Evolutionary conservation across 2,888 invertebrate species (phyloP).

Genomic region (Chironomus tentans): DNA sequence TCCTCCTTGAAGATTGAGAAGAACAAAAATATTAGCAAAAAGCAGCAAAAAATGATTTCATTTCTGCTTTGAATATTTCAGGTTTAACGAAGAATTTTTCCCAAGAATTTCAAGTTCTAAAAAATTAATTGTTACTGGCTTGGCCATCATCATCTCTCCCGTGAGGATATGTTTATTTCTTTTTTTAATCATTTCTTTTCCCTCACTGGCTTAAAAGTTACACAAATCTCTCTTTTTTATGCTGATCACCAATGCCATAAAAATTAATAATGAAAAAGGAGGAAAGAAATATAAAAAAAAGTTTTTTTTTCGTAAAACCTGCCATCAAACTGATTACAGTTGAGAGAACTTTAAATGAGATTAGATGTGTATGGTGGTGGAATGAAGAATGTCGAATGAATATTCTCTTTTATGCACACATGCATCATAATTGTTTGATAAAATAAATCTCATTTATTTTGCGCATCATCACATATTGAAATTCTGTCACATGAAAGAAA

Average conservation of each 20-base stretch:
- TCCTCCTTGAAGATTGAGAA: not conserved
- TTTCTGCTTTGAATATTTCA: conserved; percentile 13
- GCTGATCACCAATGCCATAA: not conserved
- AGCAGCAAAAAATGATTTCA: conserved; percentile 10
- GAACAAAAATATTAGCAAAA: not conserved
- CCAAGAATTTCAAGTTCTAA: conserved; percentile 14
- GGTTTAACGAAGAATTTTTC: conserved; percentile 16
- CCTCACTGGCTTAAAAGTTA: not conserved
- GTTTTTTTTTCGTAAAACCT: not conserved
- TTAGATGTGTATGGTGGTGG: not conserved
- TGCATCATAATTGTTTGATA: not conserved
- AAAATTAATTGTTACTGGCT: conserved; percentile 19
- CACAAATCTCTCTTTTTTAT: not conserved
- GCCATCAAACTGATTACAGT: not conserved
- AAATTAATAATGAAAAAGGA: not conserved
- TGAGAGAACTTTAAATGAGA: not conserved
- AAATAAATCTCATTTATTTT: not conserved
- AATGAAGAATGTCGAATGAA: too few relatives aligned
- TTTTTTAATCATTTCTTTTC: not conserved
- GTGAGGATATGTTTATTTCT: not conserved
- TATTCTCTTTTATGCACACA: not conserved
- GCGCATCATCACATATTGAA: not conserved
- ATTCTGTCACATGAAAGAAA: not conserved
- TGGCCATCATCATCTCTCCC: not conserved
- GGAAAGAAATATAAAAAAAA: too few relatives aligned